phyloP scores from a whole-genome alignment of 2,113 vertebrate species.

The Caranx melampygus region DNA sequence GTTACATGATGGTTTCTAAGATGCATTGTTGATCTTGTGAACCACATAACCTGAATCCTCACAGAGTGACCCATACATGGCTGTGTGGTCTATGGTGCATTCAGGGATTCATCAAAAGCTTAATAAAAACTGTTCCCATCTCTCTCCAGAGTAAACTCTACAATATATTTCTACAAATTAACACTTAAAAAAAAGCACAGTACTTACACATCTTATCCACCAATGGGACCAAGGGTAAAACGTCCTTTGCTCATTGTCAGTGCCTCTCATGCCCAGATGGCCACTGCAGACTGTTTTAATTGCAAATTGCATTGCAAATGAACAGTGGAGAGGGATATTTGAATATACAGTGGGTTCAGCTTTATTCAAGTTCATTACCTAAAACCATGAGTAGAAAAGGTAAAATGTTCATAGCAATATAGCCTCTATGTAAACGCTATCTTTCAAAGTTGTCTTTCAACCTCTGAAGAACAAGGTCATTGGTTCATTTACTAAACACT shows the following conservation, averaged over 20 bases:
- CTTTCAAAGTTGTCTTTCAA: conserved; percentile 44
- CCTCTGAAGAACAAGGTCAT: conserved; percentile 24
- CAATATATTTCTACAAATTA: background rate
- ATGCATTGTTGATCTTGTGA: background rate
- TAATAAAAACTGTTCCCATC: background rate
- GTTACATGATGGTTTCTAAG: background rate
- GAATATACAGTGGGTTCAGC: conserved; percentile 12
- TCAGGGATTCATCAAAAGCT: background rate
- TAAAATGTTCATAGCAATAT: conserved; percentile 42
- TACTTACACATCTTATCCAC: background rate
- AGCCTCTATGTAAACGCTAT: conserved; percentile 36
- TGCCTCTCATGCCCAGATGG: conserved; percentile 65
- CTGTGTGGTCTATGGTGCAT: background rate
- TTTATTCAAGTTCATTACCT: conserved; percentile 36
- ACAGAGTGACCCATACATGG: background rate
- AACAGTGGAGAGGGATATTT: conserved; percentile 30
- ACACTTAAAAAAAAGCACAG: background rate
- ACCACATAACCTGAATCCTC: background rate
- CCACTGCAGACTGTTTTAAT: conserved; percentile 62
- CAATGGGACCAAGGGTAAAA: conserved; percentile 48
- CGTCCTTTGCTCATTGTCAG: conserved; percentile 43
- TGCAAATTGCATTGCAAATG: conserved; percentile 73
- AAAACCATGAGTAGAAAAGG: conserved; percentile 21
- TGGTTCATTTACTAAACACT: conserved; percentile 52
- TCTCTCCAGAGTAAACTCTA: background rate